Conservation (phyloP, 64 coral and sea anemone genomes). For the Cladopsammia gracilis region DNA sequence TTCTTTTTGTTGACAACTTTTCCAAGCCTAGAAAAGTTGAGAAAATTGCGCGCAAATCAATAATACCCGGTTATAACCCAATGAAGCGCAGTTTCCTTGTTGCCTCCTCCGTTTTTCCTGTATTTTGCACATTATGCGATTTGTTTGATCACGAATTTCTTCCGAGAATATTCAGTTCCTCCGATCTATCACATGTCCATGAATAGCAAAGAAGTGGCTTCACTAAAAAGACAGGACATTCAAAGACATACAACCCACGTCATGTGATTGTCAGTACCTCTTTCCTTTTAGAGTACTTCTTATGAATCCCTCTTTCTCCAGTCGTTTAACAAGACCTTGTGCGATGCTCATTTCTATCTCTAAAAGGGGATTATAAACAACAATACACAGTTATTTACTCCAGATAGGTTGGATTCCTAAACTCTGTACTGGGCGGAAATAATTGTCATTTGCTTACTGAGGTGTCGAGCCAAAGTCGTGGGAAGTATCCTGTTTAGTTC, state of each 20-base stretch:
- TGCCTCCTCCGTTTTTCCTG: too few relatives aligned
- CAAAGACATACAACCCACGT: neutral
- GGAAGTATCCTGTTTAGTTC: conserved; percentile 93
- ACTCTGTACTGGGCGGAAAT: neutral
- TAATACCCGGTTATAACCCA: neutral
- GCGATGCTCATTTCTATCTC: conserved; percentile 92
- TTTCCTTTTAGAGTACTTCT: conserved; percentile 87
- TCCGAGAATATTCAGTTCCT: neutral
- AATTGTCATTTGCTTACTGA: conserved; percentile 74
- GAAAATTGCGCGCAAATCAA: neutral
- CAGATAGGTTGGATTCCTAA: neutral
- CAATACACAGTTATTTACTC: neutral
- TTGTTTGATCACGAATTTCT: too few relatives aligned
- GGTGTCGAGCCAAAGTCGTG: conserved; percentile 77
- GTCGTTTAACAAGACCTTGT: conserved; percentile 85
- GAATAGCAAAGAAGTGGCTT: neutral
- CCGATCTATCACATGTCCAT: neutral
- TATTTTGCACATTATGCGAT: too few relatives aligned
- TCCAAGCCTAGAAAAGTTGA: conserved; percentile 71
- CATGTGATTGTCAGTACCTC: conserved; percentile 72
- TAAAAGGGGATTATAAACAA: neutral
- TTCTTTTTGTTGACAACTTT: conserved; percentile 91
- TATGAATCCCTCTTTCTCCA: conserved; percentile 98
- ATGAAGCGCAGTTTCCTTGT: neutral
- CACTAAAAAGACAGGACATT: neutral